These are phyloP conservation scores for Strix uralensis DNA, from an alignment of 2,113 vertebrate genomes.

Conservation along the genomic window DNA sequence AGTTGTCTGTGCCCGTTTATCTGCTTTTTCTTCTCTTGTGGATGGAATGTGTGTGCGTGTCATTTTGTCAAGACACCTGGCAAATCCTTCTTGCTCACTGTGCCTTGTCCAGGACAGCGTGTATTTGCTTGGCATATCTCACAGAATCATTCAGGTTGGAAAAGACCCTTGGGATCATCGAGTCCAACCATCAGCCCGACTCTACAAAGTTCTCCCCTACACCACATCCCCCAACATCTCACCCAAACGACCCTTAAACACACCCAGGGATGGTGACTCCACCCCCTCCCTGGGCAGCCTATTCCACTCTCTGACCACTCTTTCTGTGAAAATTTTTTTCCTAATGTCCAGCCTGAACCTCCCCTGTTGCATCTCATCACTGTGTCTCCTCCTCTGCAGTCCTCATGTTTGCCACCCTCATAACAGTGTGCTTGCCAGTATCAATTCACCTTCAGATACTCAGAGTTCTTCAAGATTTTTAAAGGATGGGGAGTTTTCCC, in stretches of 20 bases:
- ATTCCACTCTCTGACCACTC: too few relatives aligned
- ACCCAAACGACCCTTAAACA: too few relatives aligned
- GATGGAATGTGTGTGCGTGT: neutral
- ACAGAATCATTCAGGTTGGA: too few relatives aligned
- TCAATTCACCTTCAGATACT: neutral
- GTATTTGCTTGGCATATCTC: neutral
- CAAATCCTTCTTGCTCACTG: neutral
- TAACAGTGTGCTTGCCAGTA: neutral
- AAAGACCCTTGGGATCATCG: too few relatives aligned
- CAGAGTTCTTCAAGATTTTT: neutral
- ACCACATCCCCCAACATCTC: too few relatives aligned
- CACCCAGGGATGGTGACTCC: too few relatives aligned
- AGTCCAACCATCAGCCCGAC: too few relatives aligned
- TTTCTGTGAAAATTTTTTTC: too few relatives aligned
- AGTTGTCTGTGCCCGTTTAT: neutral
- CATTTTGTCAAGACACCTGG: neutral
- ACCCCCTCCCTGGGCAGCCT: too few relatives aligned
- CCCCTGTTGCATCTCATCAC: neutral
- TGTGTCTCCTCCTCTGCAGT: neutral
- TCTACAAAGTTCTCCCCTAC: too few relatives aligned
- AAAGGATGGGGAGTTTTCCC: neutral
- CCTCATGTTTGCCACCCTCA: fast-evolving
- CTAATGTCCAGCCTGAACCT: too few relatives aligned
- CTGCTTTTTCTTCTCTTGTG: neutral
- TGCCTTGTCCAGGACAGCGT: neutral